A percentile compares a stretch with the other conserved stretches of the same genome.
These are phyloP conservation scores for Vidua chalybeata DNA, from an alignment of 2,113 vertebrate species.

Conservation along the genomic window DNA sequence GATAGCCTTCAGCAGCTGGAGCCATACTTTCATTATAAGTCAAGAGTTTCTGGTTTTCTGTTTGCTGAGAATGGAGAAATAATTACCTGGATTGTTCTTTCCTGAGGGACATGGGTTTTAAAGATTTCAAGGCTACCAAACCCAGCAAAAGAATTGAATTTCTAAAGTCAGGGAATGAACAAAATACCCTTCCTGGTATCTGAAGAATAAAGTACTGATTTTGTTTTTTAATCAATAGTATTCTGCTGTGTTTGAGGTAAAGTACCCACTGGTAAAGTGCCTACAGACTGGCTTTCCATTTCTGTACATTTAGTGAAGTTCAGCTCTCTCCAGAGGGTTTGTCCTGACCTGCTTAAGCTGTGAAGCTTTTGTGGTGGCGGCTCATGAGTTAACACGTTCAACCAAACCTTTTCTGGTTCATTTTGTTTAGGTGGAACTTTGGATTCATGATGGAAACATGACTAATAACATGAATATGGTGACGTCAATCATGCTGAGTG, in stretches of 20 bases:
- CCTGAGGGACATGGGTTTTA: not conserved
- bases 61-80: not conserved
- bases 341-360: not conserved
- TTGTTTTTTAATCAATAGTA: not conserved
- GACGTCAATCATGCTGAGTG: not conserved
- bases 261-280: conserved; percentile 4
- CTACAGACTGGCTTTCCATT: not conserved
- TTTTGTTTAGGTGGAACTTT: not conserved
- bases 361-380: not conserved
- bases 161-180: not conserved
- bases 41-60: not conserved
- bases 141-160: not conserved
- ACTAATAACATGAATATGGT: not conserved
- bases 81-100: not conserved
- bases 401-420: not conserved
- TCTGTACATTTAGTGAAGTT: not conserved
- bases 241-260: not conserved
- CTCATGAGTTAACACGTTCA: not conserved
- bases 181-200: not conserved
- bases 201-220: not conserved
- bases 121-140: not conserved
- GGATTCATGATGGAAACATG: not conserved
- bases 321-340: not conserved
- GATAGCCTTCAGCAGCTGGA: not conserved
- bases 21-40: not conserved